Base-by-base conservation (phyloP, 2,797 vertebrate species). In the Etheostoma perlongum region DNA sequence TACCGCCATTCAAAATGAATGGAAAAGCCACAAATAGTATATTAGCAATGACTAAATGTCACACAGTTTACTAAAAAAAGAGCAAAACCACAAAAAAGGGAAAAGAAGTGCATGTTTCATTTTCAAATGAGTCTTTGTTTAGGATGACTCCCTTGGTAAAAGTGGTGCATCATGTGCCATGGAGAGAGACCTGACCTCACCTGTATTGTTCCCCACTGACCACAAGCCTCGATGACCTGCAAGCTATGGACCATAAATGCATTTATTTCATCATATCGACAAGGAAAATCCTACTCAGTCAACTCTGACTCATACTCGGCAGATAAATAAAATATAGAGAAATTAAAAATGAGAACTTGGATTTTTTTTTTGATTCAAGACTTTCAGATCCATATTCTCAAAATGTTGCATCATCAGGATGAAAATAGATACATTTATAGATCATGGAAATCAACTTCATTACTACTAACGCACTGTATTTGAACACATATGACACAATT, bases 81-180 rank as follows among this genome's bases (percentile, higher is more conserved):
- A 46, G 21, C 10, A 67, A 79, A 81, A 57, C 52, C 59, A 59
- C n/a, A 74, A 73, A 65, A 64, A 59, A 6, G 9, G 18, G 12
- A 12, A 33, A 30, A 74, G 21, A 49, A 40, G 60, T 40, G 72
- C 23, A 51, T 57, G 62, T 83, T 88, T 89, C 67, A 23, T 79
- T 81, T 84, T 78, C 66, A 74, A 87, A 80, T 86, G 73, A 55
- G 72, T 86, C 92, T 89, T 92, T 90, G 87, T 92, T 91, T 66
- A 66, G 51, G 81, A 92, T 95, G 93, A 95, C 72, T 95, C 93
- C 92, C 75, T 83, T 82, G 76, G 93, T 87, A 90, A 94, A 94
- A 95, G 94, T 89, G 69, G 88, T 72, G 88, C 86, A 87, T 94
- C 94, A 94, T 93, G 92, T 84, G 91, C 84, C 86, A 84, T 95